phyloP scores from a whole-genome alignment of 2,888 invertebrate genomes.

The Lasiommata megera region DNA sequence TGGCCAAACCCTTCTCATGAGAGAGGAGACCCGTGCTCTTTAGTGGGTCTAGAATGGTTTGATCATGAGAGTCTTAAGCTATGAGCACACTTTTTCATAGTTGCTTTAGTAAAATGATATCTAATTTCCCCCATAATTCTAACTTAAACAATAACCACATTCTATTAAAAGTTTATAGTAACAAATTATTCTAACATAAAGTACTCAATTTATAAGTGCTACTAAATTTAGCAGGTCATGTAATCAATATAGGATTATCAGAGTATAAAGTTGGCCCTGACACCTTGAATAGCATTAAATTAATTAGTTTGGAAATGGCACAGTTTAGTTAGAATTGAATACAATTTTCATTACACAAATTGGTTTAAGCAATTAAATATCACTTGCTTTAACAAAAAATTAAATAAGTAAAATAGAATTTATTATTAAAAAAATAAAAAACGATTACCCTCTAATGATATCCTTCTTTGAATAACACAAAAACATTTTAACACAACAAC shows the following conservation, averaged over 20 bases:
- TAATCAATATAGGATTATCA: conserved; percentile 8
- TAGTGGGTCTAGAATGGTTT: too few species aligned
- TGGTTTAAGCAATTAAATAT: too few species aligned
- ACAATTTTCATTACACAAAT: too few species aligned
- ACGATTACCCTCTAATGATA: conserved; percentile 21
- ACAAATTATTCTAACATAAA: background rate
- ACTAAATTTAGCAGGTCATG: conserved; percentile 6
- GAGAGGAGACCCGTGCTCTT: too few species aligned
- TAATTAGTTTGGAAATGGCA: background rate
- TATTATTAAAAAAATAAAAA: background rate
- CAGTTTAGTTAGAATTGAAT: background rate
- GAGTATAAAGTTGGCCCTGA: conserved; percentile 11
- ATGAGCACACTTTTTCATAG: too few species aligned
- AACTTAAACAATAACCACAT: background rate
- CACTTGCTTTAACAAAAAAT: too few species aligned
- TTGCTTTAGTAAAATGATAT: too few species aligned
- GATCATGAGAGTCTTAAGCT: too few species aligned
- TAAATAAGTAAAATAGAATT: too few species aligned
- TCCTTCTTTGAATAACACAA: conserved; percentile 28
- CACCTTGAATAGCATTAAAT: conserved; percentile 12
- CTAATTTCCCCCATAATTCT: too few species aligned
- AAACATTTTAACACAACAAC: conserved; percentile 16
- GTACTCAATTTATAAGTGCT: background rate
- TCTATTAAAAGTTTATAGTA: background rate
- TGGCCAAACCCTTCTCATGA: too few species aligned